These are phyloP conservation scores for Parnassius apollo DNA, from an alignment of 2,888 invertebrate genomes.

Conservation along the genomic window DNA sequence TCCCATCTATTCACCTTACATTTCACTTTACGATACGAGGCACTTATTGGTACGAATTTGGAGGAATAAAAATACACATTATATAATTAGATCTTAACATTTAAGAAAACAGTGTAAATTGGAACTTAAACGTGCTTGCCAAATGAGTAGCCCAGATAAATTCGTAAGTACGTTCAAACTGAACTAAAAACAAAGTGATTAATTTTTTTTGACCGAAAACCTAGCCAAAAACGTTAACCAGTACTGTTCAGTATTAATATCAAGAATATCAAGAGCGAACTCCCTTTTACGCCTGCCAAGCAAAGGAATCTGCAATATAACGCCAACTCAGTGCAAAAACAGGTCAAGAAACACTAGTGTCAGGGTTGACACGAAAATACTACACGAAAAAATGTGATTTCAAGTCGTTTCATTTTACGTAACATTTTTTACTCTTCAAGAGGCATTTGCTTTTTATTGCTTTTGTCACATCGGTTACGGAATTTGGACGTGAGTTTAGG, in stretches of 20 bases:
- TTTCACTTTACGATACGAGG: too few relatives aligned
- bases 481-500: slow-evolving; percentile 22
- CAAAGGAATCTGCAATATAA: slow-evolving; percentile 62
- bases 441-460: slow-evolving; percentile 26
- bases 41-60: too few relatives aligned
- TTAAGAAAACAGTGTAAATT: too few relatives aligned
- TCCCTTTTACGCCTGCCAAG: slow-evolving; percentile 55
- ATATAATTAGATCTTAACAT: too few relatives aligned
- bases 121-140: too few relatives aligned
- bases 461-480: slow-evolving; percentile 21
- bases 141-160: too few relatives aligned
- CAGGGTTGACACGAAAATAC: slow-evolving; percentile 41
- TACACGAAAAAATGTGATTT: slow-evolving; percentile 29
- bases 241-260: slow-evolving; percentile 37
- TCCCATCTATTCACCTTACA: too few relatives aligned
- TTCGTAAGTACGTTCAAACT: background rate
- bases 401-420: slow-evolving; percentile 27
- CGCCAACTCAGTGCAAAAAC: slow-evolving; percentile 54
- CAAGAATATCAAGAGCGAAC: slow-evolving; percentile 46
- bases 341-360: slow-evolving; percentile 60
- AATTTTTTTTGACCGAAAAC: slow-evolving; percentile 16
- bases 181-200: slow-evolving; percentile 13
- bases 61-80: too few relatives aligned
- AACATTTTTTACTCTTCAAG: slow-evolving; percentile 22
- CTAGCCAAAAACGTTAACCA: slow-evolving; percentile 21